A percentile compares a stretch with the other conserved stretches of the same genome.
These are phyloP conservation scores for Barbus barbus DNA, from an alignment of 2,113 vertebrate genomes.

Conservation along the genomic window DNA sequence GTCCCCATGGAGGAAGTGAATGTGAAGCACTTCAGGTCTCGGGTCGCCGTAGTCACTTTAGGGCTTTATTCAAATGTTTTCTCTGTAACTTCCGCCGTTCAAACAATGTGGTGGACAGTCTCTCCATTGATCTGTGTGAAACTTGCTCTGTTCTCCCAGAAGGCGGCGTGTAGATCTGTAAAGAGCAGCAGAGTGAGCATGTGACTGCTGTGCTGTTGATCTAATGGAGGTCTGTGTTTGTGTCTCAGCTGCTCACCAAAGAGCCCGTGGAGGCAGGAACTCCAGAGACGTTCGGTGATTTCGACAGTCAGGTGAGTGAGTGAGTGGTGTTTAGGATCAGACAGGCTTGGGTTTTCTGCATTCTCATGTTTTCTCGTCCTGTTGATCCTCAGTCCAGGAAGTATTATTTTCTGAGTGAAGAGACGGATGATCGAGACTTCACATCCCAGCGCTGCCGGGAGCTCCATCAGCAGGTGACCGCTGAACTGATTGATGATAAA, in stretches of 20 bases:
- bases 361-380: neutral
- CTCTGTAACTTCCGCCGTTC: neutral
- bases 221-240: slow-evolving; percentile 23
- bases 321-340: neutral
- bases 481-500: neutral
- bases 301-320: slow-evolving; percentile 84
- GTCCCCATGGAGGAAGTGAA: neutral
- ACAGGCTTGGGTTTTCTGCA: neutral
- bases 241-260: slow-evolving; percentile 81
- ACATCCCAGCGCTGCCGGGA: slow-evolving; percentile 80
- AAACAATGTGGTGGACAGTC: neutral
- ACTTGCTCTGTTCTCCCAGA: neutral
- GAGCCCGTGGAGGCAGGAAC: slow-evolving; percentile 77
- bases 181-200: neutral
- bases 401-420: slow-evolving; percentile 90
- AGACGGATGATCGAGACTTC: slow-evolving; percentile 77
- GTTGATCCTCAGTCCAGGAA: slow-evolving; percentile 81
- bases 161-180: neutral
- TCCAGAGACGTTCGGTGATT: slow-evolving; percentile 82
- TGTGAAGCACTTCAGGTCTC: too few species aligned
- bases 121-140: neutral
- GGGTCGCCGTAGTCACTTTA: too few species aligned
- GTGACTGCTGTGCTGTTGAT: slow-evolving; percentile 10
- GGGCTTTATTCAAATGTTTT: neutral
- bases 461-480: slow-evolving; percentile 82